Base-by-base conservation (phyloP, 2,113 vertebrate genomes). In the Microcebus ravelobensis region DNA sequence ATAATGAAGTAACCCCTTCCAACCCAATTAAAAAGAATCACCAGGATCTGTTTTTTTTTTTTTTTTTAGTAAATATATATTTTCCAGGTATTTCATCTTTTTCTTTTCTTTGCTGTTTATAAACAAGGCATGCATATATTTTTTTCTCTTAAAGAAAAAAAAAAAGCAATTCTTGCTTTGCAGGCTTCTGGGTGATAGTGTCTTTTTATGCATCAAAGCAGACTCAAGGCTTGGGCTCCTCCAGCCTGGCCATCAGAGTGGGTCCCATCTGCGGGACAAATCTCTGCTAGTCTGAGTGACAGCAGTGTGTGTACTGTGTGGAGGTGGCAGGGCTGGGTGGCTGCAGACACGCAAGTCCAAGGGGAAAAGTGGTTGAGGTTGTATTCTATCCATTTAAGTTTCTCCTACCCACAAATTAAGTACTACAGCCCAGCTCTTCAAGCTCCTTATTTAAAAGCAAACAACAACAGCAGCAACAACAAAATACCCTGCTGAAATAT, bases 1-100 rank as follows among this genome's bases (percentile, higher is more conserved):
- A 99, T 99, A 99, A 99, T 99, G 99, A 99, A 99, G 99, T 99
- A 99, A 99, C 99, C 99, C 99, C 98, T 99, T 99, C 98, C 98
- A 98, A 99, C 99, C 99, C 99, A 99, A 99, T 98, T 98, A 98
- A 98, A 98, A 97, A 98, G 97, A 96, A 98, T 81, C 87, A 96
- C 97, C 93, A 29, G 90, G 95, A 97, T 98, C 87, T 96, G 94
- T 97, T 34, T 74, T 98, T 74, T 97, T 90, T 97, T 87, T 98
- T 95, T 70, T 96, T 97, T 91, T 95, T 97, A 45, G 93, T 98
- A 96, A 97, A 95, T 97, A 95, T 90, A 63, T 93, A 85, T 93
- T 96, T 97, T 95, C 70, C 95, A 98, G 97, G 96, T 95, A 97
- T 97, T 97, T 92, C 7, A 10, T 92, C 73, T 95, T 84, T 34